phyloP scores from a whole-genome alignment of 1,140 invertebrate genomes.

The Tetraneura akinire region DNA sequence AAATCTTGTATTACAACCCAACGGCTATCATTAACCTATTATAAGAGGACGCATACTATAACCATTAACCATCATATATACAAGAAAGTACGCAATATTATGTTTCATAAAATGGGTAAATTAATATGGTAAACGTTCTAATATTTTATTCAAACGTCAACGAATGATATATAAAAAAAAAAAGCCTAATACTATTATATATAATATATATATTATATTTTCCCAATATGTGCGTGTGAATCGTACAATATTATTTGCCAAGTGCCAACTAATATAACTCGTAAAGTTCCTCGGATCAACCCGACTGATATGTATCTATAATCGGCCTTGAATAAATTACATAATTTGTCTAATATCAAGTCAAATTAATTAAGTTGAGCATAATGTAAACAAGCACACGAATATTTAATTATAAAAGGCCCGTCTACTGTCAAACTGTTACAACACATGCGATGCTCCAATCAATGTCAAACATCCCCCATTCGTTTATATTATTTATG shows the following conservation, averaged over 20 bases:
- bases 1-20: background rate
- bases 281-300: background rate
- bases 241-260: background rate
- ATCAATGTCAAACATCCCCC: conserved; percentile 23
- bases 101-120: too few species aligned
- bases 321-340: background rate
- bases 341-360: conserved; percentile 16
- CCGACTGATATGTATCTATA: background rate
- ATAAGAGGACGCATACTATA: too few species aligned
- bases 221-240: background rate
- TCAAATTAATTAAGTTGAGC: background rate
- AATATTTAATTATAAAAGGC: conserved; percentile 23
- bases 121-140: too few species aligned
- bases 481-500: background rate
- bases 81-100: too few species aligned
- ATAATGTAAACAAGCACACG: conserved; percentile 3
- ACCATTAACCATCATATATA: too few species aligned
- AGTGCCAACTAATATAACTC: background rate
- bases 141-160: too few species aligned
- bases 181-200: too few species aligned
- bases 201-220: too few species aligned
- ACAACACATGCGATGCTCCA: background rate
- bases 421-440: too few species aligned
- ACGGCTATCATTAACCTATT: too few species aligned
- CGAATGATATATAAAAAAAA: too few species aligned